Evolutionary conservation across 2,113 vertebrate genomes (phyloP).

Genomic region (Triplophysa dalaica): DNA sequence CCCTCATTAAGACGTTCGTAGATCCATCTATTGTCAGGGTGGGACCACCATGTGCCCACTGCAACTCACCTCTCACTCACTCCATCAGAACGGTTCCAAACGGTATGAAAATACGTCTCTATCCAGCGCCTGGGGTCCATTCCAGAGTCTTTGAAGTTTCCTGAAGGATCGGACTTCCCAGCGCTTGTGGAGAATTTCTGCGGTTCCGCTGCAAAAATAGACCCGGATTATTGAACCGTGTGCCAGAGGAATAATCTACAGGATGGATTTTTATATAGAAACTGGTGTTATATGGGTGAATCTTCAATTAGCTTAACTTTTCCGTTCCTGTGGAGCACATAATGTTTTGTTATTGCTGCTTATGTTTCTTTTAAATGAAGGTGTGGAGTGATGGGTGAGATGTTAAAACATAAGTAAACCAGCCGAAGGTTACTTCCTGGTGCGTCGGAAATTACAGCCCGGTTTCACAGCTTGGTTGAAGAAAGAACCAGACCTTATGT

Average conservation of each 20-base stretch:
- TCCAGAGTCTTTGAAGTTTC: conserved; percentile 34
- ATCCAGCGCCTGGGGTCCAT: conserved; percentile 11
- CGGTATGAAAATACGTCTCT: conserved; percentile 32
- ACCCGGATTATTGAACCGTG: conserved; percentile 8
- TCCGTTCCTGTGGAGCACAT: neutral
- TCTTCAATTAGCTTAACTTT: neutral
- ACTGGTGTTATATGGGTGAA: neutral
- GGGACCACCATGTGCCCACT: conserved; percentile 22
- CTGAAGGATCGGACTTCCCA: conserved; percentile 28
- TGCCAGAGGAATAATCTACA: conserved; percentile 9
- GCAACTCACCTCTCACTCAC: conserved; percentile 19
- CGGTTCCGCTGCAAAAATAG: conserved; percentile 24
- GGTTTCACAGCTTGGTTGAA: no score
- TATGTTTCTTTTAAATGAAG: neutral
- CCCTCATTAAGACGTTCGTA: conserved; percentile 4
- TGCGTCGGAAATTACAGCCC: no score
- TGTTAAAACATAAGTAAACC: neutral
- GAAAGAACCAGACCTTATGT: no score
- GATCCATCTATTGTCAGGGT: conserved; percentile 27
- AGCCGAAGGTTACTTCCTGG: no score
- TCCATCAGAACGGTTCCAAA: conserved; percentile 29
- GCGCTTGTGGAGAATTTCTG: conserved; percentile 6
- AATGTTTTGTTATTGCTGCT: no score
- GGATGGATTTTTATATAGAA: neutral
- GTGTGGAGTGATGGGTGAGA: neutral